Conservation (phyloP, 2,888 invertebrate species). For the Isotomurus palustris region DNA sequence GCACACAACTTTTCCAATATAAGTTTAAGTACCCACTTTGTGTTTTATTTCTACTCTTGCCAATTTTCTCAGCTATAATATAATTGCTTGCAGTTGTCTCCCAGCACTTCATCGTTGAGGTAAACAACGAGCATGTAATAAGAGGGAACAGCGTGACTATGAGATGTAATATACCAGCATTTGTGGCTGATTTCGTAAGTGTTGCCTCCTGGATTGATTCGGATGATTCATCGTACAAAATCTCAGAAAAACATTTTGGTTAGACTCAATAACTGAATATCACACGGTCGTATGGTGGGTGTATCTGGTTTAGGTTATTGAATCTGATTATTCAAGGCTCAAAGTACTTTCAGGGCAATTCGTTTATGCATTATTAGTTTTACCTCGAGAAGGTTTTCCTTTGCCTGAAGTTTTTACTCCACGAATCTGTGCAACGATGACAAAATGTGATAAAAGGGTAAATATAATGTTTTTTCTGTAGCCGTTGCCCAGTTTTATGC, state of each 20-base stretch:
- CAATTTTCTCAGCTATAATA: not conserved
- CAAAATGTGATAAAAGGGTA: not conserved
- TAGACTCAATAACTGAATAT: constrained; percentile 4
- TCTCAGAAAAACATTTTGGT: constrained; percentile 7
- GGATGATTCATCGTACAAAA: constrained; percentile 52
- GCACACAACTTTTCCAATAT: no score
- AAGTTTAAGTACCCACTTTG: no score
- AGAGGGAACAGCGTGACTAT: constrained; percentile 80
- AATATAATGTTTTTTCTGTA: constrained; percentile 48
- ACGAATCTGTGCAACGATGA: not conserved
- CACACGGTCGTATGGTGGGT: not conserved
- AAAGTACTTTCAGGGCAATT: not conserved
- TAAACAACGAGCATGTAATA: constrained; percentile 84
- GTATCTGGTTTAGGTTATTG: no score
- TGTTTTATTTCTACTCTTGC: no score
- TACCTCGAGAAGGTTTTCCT: no score
- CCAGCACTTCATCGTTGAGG: constrained; percentile 84
- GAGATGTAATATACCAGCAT: constrained; percentile 84
- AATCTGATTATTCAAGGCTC: no score
- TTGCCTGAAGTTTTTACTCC: no score
- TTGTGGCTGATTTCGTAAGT: constrained; percentile 78
- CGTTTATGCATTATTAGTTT: not conserved
- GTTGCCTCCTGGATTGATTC: constrained; percentile 77
- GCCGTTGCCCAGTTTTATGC: constrained; percentile 86
- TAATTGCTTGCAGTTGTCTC: constrained; percentile 65